Evolutionary conservation across 2,888 invertebrate genomes (phyloP), one percentile per base, ranked within the genome.

Genomic region (Lamellibrachia columna): DNA sequence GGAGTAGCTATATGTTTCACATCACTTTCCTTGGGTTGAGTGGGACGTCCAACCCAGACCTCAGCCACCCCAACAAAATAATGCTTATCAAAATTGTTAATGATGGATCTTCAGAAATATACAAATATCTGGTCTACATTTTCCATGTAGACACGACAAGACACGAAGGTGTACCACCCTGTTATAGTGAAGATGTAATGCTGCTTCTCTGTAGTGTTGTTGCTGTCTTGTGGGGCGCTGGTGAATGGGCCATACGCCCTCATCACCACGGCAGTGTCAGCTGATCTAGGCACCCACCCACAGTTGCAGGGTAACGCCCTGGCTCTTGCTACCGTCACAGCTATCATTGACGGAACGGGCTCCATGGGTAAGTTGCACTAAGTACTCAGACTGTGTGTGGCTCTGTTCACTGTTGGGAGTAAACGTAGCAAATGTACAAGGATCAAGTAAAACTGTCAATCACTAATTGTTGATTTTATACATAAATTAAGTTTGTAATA

Each of bases 211-310:
- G 22, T 94, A 96, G 96, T 94, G 40, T 92, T 99, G 94, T 97
- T 99, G 93, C 96, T 98, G 92, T 93, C 98, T 4, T 98, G 98
- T 60, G 99, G 99, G 6, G 97, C 98, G 94, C 97, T 99, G 91
- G 99, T 99, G 0, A 99, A 99, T 97, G 99, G 99, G 0, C 99
- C 99, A 0, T 99, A 99, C 96, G 98, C 99, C 7, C 97, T 99
- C 92, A 99, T 99, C 95, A 99, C 99, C 3, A 99, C 99, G 0
- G 98, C 99, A 0, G 99, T 99, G 90, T 98, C 98, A 92, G 98
- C 99, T 0, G 99, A 99, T 96, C 97, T 99, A 7, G 99, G 99
- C 28, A 97, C 98, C 0, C 99, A 99, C 97, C 97, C 98, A 94
- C 98, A 98, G 93, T 97, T 99, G 92, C 97, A 98, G 92, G 98